A percentile compares a stretch with the other conserved stretches of the same genome.
Evolutionary conservation across 2,797 vertebrate species (phyloP).

Genomic region (Acanthornis magna): DNA sequence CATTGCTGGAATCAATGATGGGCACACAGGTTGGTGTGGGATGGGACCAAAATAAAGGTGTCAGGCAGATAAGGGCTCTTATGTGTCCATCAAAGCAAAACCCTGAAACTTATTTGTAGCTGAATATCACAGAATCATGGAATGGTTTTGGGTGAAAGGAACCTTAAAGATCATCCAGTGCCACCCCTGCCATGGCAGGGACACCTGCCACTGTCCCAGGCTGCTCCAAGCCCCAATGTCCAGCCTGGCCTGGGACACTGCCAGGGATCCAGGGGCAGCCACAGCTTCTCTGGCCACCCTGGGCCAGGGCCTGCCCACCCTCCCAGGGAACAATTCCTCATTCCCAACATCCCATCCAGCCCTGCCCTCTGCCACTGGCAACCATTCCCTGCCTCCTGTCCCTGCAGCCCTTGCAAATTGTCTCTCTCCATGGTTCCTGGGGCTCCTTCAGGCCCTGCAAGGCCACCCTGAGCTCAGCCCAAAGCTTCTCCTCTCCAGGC

Average conservation of each 20-base stretch:
- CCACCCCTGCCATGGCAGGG: neutral
- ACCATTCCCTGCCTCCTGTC: neutral
- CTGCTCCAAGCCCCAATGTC: neutral
- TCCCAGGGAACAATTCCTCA: neutral
- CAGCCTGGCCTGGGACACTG: neutral
- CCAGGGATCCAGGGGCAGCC: neutral
- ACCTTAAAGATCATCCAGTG: fast-evolving
- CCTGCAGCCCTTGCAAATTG: neutral
- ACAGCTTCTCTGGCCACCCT: neutral
- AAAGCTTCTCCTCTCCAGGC: neutral
- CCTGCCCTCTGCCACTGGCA: fast-evolving
- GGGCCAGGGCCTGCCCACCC: neutral
- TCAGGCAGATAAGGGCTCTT: neutral
- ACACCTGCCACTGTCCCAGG: neutral
- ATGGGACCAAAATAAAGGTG: neutral
- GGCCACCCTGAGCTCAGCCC: neutral
- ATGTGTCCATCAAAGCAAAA: neutral
- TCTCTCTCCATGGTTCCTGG: neutral
- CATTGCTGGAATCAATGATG: neutral
- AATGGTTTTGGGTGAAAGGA: neutral
- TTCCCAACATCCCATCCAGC: fast-evolving
- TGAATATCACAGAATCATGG: neutral
- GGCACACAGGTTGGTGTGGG: neutral
- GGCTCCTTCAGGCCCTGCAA: neutral
- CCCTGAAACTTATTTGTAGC: neutral